Conservation (phyloP, 2,113 vertebrate genomes). For the Corydoras maculifer region DNA sequence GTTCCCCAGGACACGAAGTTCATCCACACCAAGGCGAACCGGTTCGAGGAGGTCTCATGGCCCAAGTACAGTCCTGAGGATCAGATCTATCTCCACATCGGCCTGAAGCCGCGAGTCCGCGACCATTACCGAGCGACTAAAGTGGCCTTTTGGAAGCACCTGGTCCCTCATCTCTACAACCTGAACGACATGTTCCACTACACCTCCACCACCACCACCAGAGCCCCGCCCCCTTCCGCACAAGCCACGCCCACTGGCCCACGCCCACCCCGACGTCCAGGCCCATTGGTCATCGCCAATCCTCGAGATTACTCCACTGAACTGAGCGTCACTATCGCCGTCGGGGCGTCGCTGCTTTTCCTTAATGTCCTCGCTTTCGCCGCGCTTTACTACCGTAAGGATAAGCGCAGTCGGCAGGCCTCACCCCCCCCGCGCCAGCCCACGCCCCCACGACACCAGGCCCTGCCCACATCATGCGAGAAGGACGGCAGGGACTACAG, state of each 20-base stretch:
- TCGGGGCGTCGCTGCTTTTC: conserved; percentile 93
- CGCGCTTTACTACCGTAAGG: conserved; percentile 96
- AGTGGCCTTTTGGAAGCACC: conserved; percentile 68
- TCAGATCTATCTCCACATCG: conserved; percentile 95
- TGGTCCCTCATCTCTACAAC: conserved; percentile 87
- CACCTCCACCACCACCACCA: conserved; percentile 92
- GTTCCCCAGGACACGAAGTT: conserved; percentile 61
- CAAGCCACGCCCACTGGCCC: conserved; percentile 80
- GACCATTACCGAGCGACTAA: conserved; percentile 98
- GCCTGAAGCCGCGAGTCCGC: conserved; percentile 90
- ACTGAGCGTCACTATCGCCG: conserved; percentile 95
- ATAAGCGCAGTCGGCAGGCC: conserved; percentile 81
- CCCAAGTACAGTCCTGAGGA: conserved; percentile 95
- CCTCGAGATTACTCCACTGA: conserved; percentile 96
- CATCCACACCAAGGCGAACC: conserved; percentile 97
- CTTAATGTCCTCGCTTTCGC: conserved; percentile 97
- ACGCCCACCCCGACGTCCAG: conserved; percentile 65
- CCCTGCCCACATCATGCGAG: conserved; percentile 62
- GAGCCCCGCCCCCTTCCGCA: conserved; percentile 86
- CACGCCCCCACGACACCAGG: conserved; percentile 78
- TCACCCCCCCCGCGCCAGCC: conserved; percentile 82
- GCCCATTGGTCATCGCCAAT: conserved; percentile 87
- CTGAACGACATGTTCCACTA: conserved; percentile 98
- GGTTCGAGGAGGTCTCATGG: conserved; percentile 97
- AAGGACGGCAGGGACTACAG: conserved; percentile 64